phyloP scores from a whole-genome alignment of 2,797 vertebrate species.

The Erpetoichthys calabaricus region DNA sequence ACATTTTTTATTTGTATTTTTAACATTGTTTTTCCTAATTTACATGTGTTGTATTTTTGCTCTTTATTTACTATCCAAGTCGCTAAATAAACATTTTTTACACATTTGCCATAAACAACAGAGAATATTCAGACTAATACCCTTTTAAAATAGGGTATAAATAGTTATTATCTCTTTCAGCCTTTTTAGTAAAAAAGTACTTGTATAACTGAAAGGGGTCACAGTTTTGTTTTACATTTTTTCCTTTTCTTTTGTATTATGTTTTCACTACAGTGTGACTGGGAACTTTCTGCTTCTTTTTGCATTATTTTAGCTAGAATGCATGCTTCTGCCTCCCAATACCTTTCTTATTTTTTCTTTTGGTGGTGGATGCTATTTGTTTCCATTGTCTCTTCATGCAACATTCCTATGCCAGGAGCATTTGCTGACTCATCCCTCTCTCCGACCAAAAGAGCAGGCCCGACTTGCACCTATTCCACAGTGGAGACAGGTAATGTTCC shows the following conservation, averaged over 20 bases:
- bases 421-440: slow-evolving; percentile 50
- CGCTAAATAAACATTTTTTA: no score
- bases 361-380: slow-evolving; percentile 21
- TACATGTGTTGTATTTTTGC: no score
- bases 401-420: slow-evolving; percentile 69
- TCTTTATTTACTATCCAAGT: no score
- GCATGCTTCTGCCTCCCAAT: slow-evolving; percentile 5
- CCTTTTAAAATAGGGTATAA: no score
- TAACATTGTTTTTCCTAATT: no score
- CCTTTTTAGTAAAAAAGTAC: no score
- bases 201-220: no score
- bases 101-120: no score
- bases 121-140: no score
- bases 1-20: no score
- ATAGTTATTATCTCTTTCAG: no score
- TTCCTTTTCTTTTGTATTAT: slow-evolving; percentile 4
- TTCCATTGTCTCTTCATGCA: slow-evolving; percentile 24
- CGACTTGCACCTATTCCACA: slow-evolving; percentile 59
- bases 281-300: slow-evolving; percentile 22
- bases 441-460: slow-evolving; percentile 54
- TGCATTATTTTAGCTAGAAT: not conserved
- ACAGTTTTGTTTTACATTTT: no score
- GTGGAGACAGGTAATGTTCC: slow-evolving; percentile 89
- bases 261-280: slow-evolving; percentile 13
- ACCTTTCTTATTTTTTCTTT: slow-evolving; percentile 33